Base-by-base conservation (phyloP, 2,888 invertebrate species). In the Microdon myrmicae region DNA sequence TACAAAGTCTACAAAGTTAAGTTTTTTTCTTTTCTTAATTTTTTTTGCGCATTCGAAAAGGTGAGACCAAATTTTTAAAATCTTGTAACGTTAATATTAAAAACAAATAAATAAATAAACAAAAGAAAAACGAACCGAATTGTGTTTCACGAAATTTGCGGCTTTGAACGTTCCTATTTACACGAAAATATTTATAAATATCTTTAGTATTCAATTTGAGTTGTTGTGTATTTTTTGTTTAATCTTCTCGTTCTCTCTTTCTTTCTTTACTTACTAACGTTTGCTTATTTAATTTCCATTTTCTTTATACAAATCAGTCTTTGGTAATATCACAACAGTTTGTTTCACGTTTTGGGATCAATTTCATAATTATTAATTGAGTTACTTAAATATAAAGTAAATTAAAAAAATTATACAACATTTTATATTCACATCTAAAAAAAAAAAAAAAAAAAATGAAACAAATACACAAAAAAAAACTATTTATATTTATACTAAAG, bases 241-340 rank as follows among this genome's bases (percentile, higher is more conserved):
- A 48, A 47, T 54, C 39, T 55, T 68, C 22, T 47, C 32, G 35
- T 60, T 54, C 43, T 16, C 8, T 43, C 37, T 43, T 28, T 22
- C 20, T 55, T 19, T 25, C 37, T 37, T 54, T 43, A 55, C 45
- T 64, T 44, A 56, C 44, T 64, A 58, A 58, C 45, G 17, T 51
- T 61, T 58, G 35, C 39, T 44, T 44, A 31, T 13, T 31, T 48
- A 29, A 12, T 29, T 55, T 51, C 43, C 43, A 43, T 53, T 51
- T 49, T 38, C 38, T 64, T 69, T 68, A 68, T 69, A 69, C 69
- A 76, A 78, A 79, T 79, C 79, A 79, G 79, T 79, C 79, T 79
- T 79, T 79, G 79, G 79, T 76, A 77, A 77, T 79, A 79, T 79
- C 79, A 79, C 79, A 79, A 79, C 79, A 79, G 78, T 79, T 78